Evolutionary conservation across 2,888 invertebrate species (phyloP).

Genomic region (Acleris holmiana): DNA sequence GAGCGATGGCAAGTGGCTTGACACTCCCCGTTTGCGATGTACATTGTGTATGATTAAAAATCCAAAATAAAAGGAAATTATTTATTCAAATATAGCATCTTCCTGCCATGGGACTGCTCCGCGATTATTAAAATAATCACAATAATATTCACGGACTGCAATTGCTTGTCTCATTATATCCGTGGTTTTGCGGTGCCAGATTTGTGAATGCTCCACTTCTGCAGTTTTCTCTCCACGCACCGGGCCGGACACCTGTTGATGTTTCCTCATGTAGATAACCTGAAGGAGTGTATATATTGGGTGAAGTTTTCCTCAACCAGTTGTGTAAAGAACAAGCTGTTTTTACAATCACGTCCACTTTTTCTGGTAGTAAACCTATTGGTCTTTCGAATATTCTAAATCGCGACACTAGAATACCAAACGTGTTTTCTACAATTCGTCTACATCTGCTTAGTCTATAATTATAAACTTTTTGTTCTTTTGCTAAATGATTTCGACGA

Average conservation of each 20-base stretch:
- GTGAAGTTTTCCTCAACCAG: slow-evolving; percentile 35
- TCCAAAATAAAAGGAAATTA: not conserved
- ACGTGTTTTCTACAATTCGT: slow-evolving; percentile 27
- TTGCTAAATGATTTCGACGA: slow-evolving; percentile 18
- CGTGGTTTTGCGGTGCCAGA: slow-evolving; percentile 6
- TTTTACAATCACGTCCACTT: slow-evolving; percentile 33
- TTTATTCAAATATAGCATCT: slow-evolving; percentile 15
- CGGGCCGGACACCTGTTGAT: slow-evolving; percentile 18
- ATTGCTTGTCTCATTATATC: slow-evolving; percentile 12
- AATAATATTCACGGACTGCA: slow-evolving; percentile 21
- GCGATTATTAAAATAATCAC: slow-evolving; percentile 29
- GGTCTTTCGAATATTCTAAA: slow-evolving; percentile 36
- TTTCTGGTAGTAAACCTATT: slow-evolving; percentile 12
- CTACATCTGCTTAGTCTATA: slow-evolving; percentile 37
- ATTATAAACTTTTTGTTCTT: slow-evolving; percentile 22
- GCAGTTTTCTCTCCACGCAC: slow-evolving; percentile 16
- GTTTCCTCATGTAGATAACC: slow-evolving; percentile 24
- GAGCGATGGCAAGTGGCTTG: not conserved
- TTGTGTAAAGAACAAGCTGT: slow-evolving; percentile 32
- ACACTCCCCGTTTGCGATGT: not conserved
- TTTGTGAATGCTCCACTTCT: slow-evolving; percentile 9
- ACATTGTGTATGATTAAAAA: not conserved
- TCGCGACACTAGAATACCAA: slow-evolving; percentile 30
- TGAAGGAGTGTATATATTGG: slow-evolving; percentile 14
- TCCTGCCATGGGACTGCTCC: slow-evolving; percentile 25